Base-by-base conservation (phyloP, 1,140 invertebrate species). In the Drosophila leontia region DNA sequence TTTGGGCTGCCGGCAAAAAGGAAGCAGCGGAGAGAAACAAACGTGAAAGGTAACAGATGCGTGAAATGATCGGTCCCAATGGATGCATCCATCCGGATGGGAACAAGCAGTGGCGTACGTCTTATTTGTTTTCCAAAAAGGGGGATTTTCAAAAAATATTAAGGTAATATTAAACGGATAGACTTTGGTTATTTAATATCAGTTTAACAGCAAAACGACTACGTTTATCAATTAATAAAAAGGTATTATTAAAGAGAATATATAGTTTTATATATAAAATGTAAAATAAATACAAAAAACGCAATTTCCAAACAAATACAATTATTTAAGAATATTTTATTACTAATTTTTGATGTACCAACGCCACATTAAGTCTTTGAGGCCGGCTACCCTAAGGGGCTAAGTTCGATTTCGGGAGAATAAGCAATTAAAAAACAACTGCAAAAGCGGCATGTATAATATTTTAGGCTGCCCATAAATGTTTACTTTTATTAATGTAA, bases 11-110 rank as follows among this genome's bases (percentile, higher is more conserved):
- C 42, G 82, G 69, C 61, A 56, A 45, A 64, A 82, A 60, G 59
- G 70, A 44, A 75, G 53, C 72, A 63, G 34, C 47, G 37, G 35
- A 45, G 50, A 55, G 61, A 60, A 80, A 56, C 32, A 48, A 75
- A 77, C 70, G 44, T 48, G 77, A 58, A 63, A 59, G 37, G 59
- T 69, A 84, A 63, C 82, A 80, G 81, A 68, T 83, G 81, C 64
- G 51, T 48, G 35, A 75, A 80, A 60, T 60, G 75, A 59, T 70
- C 58, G 44, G 29, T 35, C 13, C 48, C 63, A 44, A 32, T 7
- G 41, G 9, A n/a, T n/a, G n/a, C n/a, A n/a, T n/a, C n/a, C n/a
- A n/a, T n/a, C n/a, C n/a, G n/a, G n/a, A 53, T 37, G 35, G 50
- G 42, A 9, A 68, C 9, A 15, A 47, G 6, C 70, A 75, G 41